A percentile compares a stretch with the other conserved stretches of the same genome.
Conservation (phyloP, 2,888 invertebrate genomes). For the Flabesymbios commensalis region DNA sequence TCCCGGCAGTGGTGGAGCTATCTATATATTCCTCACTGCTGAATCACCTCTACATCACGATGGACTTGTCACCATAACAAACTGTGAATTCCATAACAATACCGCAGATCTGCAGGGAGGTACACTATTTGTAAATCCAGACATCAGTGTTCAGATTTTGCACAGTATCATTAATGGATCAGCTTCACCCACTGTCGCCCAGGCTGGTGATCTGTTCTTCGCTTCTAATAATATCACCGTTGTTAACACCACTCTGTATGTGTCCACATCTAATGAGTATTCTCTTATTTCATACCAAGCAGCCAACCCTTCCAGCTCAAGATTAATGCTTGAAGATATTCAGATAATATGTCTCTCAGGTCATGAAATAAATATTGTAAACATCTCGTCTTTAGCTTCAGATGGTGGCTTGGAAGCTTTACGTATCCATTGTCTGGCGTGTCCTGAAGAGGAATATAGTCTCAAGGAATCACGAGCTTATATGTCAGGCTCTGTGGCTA, state of each 20-base stretch:
- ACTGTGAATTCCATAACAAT: constrained; percentile 17
- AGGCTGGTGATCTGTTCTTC: constrained; percentile 11
- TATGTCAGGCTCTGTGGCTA: not conserved
- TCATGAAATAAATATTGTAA: constrained; percentile 2
- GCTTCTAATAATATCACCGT: constrained; percentile 15
- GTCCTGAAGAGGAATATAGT: constrained; percentile 17
- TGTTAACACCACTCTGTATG: not conserved
- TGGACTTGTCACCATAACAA: constrained; percentile 8
- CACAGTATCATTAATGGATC: not conserved
- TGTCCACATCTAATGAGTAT: not conserved
- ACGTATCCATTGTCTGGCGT: constrained; percentile 12
- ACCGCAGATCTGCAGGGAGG: constrained; percentile 23
- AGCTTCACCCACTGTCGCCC: not conserved
- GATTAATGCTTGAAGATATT: not conserved
- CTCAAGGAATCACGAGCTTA: not conserved
- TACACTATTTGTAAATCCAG: constrained; percentile 15
- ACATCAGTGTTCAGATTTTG: not conserved
- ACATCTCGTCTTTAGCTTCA: constrained; percentile 8
- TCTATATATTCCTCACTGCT: constrained; percentile 5
- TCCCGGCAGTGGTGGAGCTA: constrained; percentile 19
- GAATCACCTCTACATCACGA: not conserved
- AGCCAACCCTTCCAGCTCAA: constrained; percentile 2
- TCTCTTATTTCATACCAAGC: constrained; percentile 17
- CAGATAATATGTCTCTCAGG: constrained; percentile 6
- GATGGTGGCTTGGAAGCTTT: constrained; percentile 9